Percentiles rank a stretch among this genome's conserved stretches.
Evolutionary conservation across 2,888 invertebrate genomes (phyloP).

Genomic region (Calephelis perditalis): DNA sequence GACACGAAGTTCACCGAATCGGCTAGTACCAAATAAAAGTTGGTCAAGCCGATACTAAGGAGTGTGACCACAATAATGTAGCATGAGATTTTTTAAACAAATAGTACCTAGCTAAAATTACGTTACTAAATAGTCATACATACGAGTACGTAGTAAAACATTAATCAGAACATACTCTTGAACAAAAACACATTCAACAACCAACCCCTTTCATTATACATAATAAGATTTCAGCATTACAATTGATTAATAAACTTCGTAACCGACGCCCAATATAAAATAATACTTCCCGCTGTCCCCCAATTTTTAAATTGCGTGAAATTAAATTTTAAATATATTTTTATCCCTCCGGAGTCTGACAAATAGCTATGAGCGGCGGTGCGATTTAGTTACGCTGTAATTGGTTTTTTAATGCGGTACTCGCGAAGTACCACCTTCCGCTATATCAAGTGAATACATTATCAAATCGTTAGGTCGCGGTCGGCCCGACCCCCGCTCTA

Average conservation of each 20-base stretch:
- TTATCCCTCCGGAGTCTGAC: slow-evolving; percentile 74
- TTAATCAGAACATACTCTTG: slow-evolving; percentile 3
- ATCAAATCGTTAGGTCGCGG: slow-evolving; percentile 74
- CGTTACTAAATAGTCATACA: too few relatives aligned
- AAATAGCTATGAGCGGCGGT: slow-evolving; percentile 68
- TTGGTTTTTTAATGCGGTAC: slow-evolving; percentile 76
- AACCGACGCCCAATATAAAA: slow-evolving; percentile 61
- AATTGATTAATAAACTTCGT: slow-evolving; percentile 58
- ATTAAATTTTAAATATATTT: slow-evolving; percentile 76
- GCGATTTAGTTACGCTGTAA: slow-evolving; percentile 75
- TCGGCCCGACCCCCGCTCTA: slow-evolving; percentile 53
- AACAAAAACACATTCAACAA: slow-evolving; percentile 13
- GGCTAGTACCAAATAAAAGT: too few relatives aligned
- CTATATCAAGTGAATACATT: slow-evolving; percentile 78
- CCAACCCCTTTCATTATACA: slow-evolving; percentile 18
- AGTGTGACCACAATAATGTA: too few relatives aligned
- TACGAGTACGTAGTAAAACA: neutral
- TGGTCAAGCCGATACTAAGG: too few relatives aligned
- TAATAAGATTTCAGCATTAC: slow-evolving; percentile 29
- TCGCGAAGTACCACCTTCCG: slow-evolving; percentile 74
- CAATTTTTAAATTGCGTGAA: slow-evolving; percentile 74
- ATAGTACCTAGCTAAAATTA: too few relatives aligned
- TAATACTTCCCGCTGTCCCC: slow-evolving; percentile 60
- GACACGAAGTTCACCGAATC: too few relatives aligned
- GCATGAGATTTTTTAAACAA: too few relatives aligned